Conservation (phyloP, 2,888 invertebrate species). For the Lepidocyrtoides sp. region DNA sequence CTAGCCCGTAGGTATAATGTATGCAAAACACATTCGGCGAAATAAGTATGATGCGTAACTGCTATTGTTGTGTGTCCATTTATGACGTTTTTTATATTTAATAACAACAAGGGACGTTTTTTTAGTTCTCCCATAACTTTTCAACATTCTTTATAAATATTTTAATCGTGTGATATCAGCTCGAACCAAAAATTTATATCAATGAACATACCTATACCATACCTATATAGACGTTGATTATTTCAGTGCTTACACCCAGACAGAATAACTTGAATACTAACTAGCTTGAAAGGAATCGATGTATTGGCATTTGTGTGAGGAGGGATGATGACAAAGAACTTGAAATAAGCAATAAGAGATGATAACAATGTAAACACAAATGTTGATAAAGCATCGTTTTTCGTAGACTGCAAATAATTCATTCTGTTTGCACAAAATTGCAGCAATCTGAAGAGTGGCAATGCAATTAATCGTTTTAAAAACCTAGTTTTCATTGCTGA, state of each 20-base stretch:
- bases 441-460: neutral
- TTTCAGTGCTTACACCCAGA: no score
- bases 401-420: neutral
- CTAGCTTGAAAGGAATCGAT: neutral
- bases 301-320: neutral
- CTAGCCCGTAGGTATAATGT: neutral
- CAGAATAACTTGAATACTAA: no score
- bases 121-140: constrained; percentile 4
- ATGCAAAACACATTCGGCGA: neutral
- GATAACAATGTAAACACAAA: neutral
- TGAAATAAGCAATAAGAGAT: neutral
- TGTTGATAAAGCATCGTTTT: neutral
- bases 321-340: neutral
- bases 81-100: neutral
- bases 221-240: no score
- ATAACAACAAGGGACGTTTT: neutral
- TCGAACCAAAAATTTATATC: neutral
- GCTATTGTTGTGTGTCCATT: neutral
- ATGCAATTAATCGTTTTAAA: neutral
- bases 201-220: neutral
- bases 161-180: neutral
- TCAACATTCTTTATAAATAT: neutral
- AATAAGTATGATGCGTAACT: neutral
- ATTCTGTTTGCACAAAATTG: neutral
- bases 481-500: neutral